Conservation (phyloP, 2,888 invertebrate genomes). For the Osmoderma eremita region DNA sequence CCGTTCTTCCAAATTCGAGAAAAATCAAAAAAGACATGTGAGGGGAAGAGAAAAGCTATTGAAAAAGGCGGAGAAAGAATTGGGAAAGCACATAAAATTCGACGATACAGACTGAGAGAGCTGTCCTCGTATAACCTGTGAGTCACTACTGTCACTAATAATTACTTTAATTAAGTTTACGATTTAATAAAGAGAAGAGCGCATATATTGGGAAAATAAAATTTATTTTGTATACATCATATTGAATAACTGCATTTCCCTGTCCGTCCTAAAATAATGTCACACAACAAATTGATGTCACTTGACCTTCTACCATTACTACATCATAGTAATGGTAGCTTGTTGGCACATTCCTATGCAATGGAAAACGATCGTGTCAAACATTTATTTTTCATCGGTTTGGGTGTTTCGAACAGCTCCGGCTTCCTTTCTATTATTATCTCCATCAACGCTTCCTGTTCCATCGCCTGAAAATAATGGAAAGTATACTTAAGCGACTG, state of each 20-base stretch:
- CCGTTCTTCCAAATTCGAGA: conserved; percentile 67
- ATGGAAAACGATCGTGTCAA: conserved; percentile 22
- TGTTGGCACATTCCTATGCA: background rate
- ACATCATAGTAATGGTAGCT: too few species aligned
- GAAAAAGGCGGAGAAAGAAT: conserved; percentile 72
- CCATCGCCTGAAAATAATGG: conserved; percentile 38
- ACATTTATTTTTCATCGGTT: conserved; percentile 2
- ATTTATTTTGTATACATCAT: too few species aligned
- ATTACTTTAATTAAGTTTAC: too few species aligned
- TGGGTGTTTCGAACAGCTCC: conserved; percentile 18
- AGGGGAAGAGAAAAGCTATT: conserved; percentile 71
- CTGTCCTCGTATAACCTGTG: too few species aligned
- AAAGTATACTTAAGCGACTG: too few species aligned
- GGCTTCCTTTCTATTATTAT: conserved; percentile 30
- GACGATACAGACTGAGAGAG: conserved; percentile 66
- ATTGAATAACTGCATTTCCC: too few species aligned
- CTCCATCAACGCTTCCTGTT: conserved; percentile 37
- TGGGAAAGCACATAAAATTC: conserved; percentile 78
- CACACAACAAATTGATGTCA: too few species aligned
- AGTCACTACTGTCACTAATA: too few species aligned
- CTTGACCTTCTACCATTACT: too few species aligned
- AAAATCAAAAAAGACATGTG: conserved; percentile 64
- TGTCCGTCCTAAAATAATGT: too few species aligned
- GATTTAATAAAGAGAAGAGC: too few species aligned
- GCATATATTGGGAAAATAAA: too few species aligned